Percentiles rank a stretch among this genome's conserved stretches.
These are phyloP conservation scores for Idaea biselata DNA, from an alignment of 2,888 invertebrate species.

Conservation along the genomic window DNA sequence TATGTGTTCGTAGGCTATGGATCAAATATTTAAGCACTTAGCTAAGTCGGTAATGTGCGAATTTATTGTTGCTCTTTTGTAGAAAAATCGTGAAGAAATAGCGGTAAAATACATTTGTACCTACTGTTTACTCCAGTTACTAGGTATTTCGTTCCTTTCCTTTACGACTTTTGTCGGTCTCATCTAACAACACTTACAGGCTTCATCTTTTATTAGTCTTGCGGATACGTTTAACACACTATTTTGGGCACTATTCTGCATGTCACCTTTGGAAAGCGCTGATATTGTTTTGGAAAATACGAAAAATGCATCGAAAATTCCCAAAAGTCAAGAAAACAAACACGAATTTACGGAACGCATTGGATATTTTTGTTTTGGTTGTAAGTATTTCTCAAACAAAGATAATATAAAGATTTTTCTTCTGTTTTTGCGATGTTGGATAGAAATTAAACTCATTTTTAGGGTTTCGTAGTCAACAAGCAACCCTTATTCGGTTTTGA, in stretches of 20 bases:
- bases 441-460: too few species aligned
- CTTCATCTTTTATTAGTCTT: conserved; percentile 81
- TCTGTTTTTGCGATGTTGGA: too few species aligned
- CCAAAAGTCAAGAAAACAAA: conserved; percentile 73
- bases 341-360: conserved; percentile 84
- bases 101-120: not conserved
- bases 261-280: conserved; percentile 83
- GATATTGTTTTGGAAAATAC: conserved; percentile 83
- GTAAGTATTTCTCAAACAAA: conserved; percentile 40
- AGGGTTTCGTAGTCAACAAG: too few species aligned
- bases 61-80: not conserved
- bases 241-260: conserved; percentile 86
- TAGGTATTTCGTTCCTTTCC: conserved; percentile 4
- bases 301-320: conserved; percentile 37
- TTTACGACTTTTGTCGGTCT: not conserved
- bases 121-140: not conserved
- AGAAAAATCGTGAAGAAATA: conserved; percentile 1
- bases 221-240: conserved; percentile 81
- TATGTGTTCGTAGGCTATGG: not conserved
- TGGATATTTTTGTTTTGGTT: conserved; percentile 84
- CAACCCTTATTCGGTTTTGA: too few species aligned
- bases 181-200: conserved; percentile 46
- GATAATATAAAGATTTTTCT: too few species aligned
- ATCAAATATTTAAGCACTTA: not conserved
- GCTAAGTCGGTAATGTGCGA: not conserved